Evolutionary conservation across 2,888 invertebrate species (phyloP).

Genomic region (Frankliniella intonsa): DNA sequence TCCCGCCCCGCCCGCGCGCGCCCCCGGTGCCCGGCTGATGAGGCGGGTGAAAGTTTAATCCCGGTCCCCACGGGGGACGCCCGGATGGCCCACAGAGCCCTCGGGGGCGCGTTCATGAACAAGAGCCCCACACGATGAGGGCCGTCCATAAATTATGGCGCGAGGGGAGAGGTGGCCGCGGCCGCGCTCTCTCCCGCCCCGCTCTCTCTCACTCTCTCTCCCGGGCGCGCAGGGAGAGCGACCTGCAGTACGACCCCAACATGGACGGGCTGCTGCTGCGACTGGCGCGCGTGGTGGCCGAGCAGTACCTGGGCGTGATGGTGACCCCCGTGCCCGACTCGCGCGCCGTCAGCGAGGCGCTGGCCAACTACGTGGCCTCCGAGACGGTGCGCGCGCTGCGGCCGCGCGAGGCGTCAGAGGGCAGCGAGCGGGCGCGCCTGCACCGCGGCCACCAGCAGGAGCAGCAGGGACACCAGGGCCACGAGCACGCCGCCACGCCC

Average conservation of each 20-base stretch:
- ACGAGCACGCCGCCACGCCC: neutral
- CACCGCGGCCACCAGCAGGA: neutral
- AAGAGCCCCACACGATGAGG: neutral
- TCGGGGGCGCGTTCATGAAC: neutral
- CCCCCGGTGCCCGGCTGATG: no score
- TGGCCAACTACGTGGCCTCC: conserved; percentile 70
- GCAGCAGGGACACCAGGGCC: neutral
- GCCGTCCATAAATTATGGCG: neutral
- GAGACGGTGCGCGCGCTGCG: conserved; percentile 3
- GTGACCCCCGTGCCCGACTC: conserved; percentile 60
- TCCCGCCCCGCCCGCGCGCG: no score
- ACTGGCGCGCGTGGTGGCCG: conserved; percentile 67
- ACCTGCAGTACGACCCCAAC: conserved; percentile 49
- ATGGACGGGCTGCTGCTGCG: conserved; percentile 52
- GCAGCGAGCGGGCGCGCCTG: neutral
- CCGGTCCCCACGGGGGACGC: neutral
- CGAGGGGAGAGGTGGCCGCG: neutral
- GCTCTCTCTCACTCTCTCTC: neutral
- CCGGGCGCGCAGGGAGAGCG: conserved; percentile 59
- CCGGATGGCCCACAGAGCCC: neutral
- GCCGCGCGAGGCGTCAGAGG: neutral
- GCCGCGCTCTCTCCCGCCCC: no score
- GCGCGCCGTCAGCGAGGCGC: conserved; percentile 69
- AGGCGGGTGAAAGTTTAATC: no score
- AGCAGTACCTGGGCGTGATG: conserved; percentile 74